Conservation (phyloP, 2,797 vertebrate species). For the Microctenopoma stevenorrisi region DNA sequence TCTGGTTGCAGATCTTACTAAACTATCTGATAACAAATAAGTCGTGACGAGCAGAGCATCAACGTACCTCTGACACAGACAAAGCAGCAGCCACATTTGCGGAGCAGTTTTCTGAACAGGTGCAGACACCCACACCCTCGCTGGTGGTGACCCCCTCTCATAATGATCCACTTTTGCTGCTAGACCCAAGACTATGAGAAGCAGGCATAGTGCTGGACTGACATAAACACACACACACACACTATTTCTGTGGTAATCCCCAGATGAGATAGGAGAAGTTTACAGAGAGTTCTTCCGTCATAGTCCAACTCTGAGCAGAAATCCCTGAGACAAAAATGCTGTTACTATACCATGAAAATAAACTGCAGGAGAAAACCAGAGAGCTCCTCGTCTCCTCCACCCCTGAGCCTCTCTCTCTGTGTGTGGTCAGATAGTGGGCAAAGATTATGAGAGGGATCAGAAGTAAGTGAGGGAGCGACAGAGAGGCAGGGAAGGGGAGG, state of each 20-base stretch:
- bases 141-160: conserved; percentile 86
- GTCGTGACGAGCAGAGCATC: conserved; percentile 25
- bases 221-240: conserved; percentile 7
- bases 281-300: conserved; percentile 35
- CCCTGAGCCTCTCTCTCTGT: conserved; percentile 33
- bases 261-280: conserved; percentile 17
- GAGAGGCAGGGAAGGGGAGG: conserved; percentile 52
- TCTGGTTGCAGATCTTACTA: too few relatives aligned
- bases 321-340: conserved; percentile 11
- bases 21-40: not conserved
- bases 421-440: conserved; percentile 51
- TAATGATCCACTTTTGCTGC: conserved; percentile 78
- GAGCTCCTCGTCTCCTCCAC: conserved; percentile 22
- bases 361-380: conserved; percentile 1
- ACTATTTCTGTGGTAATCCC: conserved; percentile 54
- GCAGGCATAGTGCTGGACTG: conserved; percentile 56
- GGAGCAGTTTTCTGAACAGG: conserved; percentile 90
- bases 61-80: conserved; percentile 86
- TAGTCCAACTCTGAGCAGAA: conserved; percentile 43
- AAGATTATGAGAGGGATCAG: conserved; percentile 53
- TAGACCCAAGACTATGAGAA: conserved; percentile 52
- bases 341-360: conserved; percentile 39
- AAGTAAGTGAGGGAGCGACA: conserved; percentile 53
- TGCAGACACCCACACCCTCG: conserved; percentile 88
- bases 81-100: conserved; percentile 90